phyloP scores from a whole-genome alignment of 2,797 vertebrate species.

The Allobates femoralis region DNA sequence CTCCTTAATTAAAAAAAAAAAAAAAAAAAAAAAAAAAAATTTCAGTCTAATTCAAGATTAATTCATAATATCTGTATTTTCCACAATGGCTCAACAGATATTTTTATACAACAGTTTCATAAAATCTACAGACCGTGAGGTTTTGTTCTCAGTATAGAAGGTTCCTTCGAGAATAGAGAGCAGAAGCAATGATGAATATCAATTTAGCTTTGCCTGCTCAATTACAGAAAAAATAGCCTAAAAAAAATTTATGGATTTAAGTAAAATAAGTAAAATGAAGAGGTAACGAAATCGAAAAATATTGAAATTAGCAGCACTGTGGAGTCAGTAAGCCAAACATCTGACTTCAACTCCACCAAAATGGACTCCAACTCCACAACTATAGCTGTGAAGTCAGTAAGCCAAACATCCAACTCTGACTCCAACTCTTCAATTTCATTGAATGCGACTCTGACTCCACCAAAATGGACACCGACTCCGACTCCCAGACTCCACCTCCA shows the following conservation, averaged over 20 bases:
- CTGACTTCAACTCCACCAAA: no score
- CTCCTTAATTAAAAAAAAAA: not conserved
- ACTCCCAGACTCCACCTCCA: no score
- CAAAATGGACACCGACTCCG: no score
- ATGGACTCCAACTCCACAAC: no score
- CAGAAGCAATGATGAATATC: not conserved
- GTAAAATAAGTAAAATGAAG: not conserved
- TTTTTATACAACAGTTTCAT: conserved; percentile 37
- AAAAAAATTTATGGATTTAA: not conserved
- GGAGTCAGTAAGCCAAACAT: no score
- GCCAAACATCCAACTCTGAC: no score
- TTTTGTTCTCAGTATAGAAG: not conserved
- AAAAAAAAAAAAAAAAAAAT: no score
- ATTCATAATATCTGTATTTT: not conserved
- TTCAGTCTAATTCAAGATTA: not conserved
- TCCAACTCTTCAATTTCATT: no score
- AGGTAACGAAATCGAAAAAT: no score
- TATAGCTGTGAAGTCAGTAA: no score
- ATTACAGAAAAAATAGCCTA: not conserved
- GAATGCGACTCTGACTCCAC: no score
- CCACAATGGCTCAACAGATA: conserved; percentile 33
- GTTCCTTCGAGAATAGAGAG: not conserved
- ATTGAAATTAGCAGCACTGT: no score
- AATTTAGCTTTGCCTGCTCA: not conserved
- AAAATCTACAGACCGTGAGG: conserved; percentile 32